Percentiles rank a stretch among this genome's conserved stretches.
These are phyloP conservation scores for Hydriomena furcata DNA, from an alignment of 2,888 invertebrate species.

Conservation along the genomic window DNA sequence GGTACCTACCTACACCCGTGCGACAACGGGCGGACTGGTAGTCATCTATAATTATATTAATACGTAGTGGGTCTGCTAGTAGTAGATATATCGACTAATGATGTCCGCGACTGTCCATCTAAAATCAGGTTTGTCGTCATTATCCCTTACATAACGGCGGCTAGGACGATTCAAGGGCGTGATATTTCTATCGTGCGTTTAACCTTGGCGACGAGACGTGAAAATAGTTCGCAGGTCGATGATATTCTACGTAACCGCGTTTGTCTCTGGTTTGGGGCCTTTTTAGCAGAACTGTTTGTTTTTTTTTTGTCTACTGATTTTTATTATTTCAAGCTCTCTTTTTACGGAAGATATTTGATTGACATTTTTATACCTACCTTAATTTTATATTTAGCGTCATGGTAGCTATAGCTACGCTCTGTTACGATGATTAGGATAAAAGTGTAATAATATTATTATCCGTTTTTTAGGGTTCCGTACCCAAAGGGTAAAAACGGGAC, in stretches of 20 bases:
- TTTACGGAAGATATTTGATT: too few relatives aligned
- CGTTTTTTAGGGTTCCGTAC: too few relatives aligned
- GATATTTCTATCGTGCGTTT: conserved; percentile 36
- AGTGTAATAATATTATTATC: too few relatives aligned
- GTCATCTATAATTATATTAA: too few relatives aligned
- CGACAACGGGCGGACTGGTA: too few relatives aligned
- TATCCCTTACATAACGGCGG: conserved; percentile 40
- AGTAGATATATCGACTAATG: conserved; percentile 2
- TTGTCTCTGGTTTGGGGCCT: conserved; percentile 7
- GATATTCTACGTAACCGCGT: conserved; percentile 13
- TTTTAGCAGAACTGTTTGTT: not conserved
- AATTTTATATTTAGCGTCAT: too few relatives aligned
- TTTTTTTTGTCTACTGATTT: not conserved
- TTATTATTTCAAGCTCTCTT: not conserved
- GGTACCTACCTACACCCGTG: too few relatives aligned
- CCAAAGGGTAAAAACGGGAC: too few relatives aligned
- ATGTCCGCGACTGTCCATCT: conserved; percentile 13
- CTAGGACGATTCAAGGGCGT: conserved; percentile 51
- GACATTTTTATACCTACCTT: too few relatives aligned
- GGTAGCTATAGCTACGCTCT: too few relatives aligned
- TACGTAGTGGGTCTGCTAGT: not conserved
- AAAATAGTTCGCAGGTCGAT: conserved; percentile 38
- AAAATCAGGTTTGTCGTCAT: conserved; percentile 29
- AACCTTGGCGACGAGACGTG: conserved; percentile 44
- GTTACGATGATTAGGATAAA: too few relatives aligned